Conservation (phyloP, 2,797 vertebrate species). For the Micropoecilia bifurca region DNA sequence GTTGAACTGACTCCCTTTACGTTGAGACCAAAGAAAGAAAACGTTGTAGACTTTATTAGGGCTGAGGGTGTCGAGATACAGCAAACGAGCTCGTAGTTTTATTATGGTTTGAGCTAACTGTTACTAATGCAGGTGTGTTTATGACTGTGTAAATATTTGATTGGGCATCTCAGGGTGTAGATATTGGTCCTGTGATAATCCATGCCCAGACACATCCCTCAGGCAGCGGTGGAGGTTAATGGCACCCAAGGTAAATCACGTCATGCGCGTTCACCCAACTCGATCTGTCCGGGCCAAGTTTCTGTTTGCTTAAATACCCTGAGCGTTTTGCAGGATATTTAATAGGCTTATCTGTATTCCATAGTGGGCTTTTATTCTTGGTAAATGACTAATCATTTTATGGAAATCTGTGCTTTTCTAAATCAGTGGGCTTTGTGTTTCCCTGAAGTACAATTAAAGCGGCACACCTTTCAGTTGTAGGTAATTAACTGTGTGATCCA, state of each 20-base stretch:
- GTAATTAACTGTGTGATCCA: slow-evolving; percentile 59
- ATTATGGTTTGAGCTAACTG: slow-evolving; percentile 64
- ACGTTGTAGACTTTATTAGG: slow-evolving; percentile 14
- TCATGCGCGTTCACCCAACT: slow-evolving; percentile 18
- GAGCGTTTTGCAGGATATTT: slow-evolving; percentile 44
- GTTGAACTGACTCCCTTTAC: not conserved
- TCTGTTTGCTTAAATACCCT: slow-evolving; percentile 53
- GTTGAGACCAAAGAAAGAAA: slow-evolving; percentile 18
- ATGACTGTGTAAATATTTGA: slow-evolving; percentile 65
- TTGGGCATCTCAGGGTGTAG: slow-evolving; percentile 65
- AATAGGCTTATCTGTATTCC: slow-evolving; percentile 47
- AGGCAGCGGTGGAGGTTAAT: slow-evolving; percentile 36
- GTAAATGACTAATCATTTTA: slow-evolving; percentile 56
- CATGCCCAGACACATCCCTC: slow-evolving; percentile 58
- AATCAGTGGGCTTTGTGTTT: slow-evolving; percentile 41
- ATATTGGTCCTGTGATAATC: slow-evolving; percentile 52
- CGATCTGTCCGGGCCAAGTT: slow-evolving; percentile 40
- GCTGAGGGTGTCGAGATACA: slow-evolving; percentile 23
- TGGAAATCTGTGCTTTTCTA: slow-evolving; percentile 35
- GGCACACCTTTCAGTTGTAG: slow-evolving; percentile 63
- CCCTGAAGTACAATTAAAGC: slow-evolving; percentile 50
- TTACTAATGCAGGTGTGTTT: slow-evolving; percentile 67
- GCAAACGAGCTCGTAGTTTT: slow-evolving; percentile 20
- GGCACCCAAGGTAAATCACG: slow-evolving; percentile 28
- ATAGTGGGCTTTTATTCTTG: slow-evolving; percentile 22